Evolutionary conservation across 2,888 invertebrate species (phyloP), one percentile per base, ranked within the genome.

Genomic region (Melanotus villosus): DNA sequence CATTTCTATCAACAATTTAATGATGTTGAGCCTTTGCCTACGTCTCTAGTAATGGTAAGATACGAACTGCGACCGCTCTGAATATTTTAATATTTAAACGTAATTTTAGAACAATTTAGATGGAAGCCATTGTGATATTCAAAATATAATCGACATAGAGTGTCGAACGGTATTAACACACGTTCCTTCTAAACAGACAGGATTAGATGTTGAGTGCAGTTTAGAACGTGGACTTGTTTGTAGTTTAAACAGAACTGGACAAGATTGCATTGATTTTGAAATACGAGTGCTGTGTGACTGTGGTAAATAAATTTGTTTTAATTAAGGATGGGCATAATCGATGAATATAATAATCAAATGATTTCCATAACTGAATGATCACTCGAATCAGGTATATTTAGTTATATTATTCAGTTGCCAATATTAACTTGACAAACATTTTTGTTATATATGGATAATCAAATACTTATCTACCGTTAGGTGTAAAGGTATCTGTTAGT

Each of bases 211-310:
- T 0, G 91, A 91, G 75, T 96, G 96, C 80, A 91, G 90, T 74
- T 80, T 94, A 65, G 90, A 92, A 74, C 86, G 87, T 9, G 96
- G 96, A 0, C 85, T 96, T 0, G 83, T 90, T 4, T 96, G 96
- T 80, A 84, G 82, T 60, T 84, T 85, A 1, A 73, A 78, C 16
- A 71, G 60, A 9, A 78, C 78, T 60, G 73, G 75, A 3, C 66
- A 71, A 41, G 77, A 83, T 0, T 96, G 96, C 77, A 88, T 90
- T 1, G 95, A 96, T 85, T 96, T 95, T 80, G 95, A 96, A 85
- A 90, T 96, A 52, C 88, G 93, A 32, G 91, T 95, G 0, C 86
- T 89, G 38, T 96, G 96, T 80, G 82, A 87, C 60, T 93, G 93
- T 80, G 84, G 82, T 82, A 77, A 76, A 10, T 10, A n/a, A n/a